Percentiles rank a stretch among this genome's conserved stretches.
Evolutionary conservation across 1,140 invertebrate genomes (phyloP).

Genomic region (Caerostris darwini): DNA sequence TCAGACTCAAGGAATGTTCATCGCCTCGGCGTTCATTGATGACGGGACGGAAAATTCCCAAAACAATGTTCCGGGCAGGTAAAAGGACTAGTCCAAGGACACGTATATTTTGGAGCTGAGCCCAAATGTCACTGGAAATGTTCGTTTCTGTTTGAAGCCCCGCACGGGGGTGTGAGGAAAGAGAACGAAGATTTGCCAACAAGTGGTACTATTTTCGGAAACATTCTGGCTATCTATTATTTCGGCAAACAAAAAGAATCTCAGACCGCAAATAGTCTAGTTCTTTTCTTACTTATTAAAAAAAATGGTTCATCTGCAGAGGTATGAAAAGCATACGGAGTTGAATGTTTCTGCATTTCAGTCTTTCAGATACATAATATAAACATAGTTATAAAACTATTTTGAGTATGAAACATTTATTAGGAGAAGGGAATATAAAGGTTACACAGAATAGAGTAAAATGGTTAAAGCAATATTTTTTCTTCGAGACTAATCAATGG

Average conservation of each 20-base stretch:
- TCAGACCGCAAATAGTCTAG: constrained; percentile 6
- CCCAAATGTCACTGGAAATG: constrained; percentile 53
- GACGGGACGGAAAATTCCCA: neutral
- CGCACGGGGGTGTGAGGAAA: constrained; percentile 46
- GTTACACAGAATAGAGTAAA: no score
- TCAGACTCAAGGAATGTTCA: no score
- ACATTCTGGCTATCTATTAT: constrained; percentile 36
- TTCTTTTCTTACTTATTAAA: neutral
- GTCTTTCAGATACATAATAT: neutral
- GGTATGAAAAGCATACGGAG: neutral
- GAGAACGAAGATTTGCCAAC: constrained; percentile 55
- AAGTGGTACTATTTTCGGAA: constrained; percentile 63
- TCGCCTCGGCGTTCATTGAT: neutral
- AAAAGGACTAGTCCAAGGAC: constrained; percentile 72
- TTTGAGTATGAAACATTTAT: no score
- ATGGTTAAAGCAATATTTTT: no score
- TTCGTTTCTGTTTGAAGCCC: constrained; percentile 22
- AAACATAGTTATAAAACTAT: no score
- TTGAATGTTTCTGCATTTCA: neutral
- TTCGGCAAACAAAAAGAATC: constrained; percentile 54
- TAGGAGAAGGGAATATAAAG: no score
- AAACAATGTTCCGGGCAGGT: constrained; percentile 64
- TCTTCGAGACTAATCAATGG: no score
- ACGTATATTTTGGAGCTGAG: constrained; percentile 29
- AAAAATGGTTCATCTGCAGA: neutral